Evolutionary conservation across 2,888 invertebrate genomes (phyloP).

Genomic region (Pseudococcus jackbeardsleyi): DNA sequence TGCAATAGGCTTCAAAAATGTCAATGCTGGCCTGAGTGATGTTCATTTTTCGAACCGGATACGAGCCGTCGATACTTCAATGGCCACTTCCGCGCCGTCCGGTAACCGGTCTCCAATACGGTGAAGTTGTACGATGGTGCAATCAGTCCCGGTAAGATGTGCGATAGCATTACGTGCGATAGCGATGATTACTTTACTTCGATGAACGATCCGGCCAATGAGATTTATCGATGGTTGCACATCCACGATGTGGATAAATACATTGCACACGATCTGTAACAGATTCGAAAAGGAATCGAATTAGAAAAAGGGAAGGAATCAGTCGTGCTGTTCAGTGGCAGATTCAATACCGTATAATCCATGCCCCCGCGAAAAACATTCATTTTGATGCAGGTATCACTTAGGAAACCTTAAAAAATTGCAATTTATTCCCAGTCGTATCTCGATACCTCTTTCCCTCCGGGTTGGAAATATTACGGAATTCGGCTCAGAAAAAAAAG

Average conservation of each 20-base stretch:
- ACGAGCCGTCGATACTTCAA: neutral
- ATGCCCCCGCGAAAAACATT: too few relatives aligned
- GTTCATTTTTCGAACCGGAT: neutral
- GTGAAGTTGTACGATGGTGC: neutral
- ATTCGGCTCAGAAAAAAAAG: too few relatives aligned
- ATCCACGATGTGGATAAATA: neutral
- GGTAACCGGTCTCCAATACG: neutral
- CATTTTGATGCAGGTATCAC: too few relatives aligned
- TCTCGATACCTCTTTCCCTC: too few relatives aligned
- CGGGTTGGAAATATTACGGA: too few relatives aligned
- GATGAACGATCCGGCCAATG: neutral
- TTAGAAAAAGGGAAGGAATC: neutral
- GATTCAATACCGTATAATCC: too few relatives aligned
- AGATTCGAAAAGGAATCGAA: neutral
- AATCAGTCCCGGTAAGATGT: neutral
- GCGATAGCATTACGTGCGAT: neutral
- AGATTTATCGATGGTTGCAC: neutral
- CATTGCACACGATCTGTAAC: neutral
- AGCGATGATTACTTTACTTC: neutral
- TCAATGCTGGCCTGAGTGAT: neutral
- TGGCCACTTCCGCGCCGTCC: neutral
- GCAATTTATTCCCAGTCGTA: too few relatives aligned
- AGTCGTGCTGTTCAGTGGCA: too few relatives aligned
- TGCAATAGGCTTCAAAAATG: neutral
- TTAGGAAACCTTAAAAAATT: too few relatives aligned